Evolutionary conservation across 2,113 vertebrate genomes (phyloP).

Genomic region (Seriola dumerili): DNA sequence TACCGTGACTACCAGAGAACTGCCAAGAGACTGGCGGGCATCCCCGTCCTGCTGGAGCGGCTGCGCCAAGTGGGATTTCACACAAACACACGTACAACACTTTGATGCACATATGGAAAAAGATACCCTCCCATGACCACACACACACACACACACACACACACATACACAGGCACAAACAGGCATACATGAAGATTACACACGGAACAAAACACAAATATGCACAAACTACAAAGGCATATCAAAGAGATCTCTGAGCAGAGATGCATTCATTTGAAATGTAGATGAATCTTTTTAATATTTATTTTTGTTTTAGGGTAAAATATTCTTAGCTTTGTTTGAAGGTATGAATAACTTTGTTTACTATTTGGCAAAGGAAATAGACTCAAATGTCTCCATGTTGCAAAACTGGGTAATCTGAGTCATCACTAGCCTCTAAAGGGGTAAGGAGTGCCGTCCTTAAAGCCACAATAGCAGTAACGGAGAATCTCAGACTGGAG

Average conservation of each 20-base stretch:
- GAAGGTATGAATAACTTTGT: conserved; percentile 60
- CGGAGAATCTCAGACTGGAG: not conserved
- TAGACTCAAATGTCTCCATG: not conserved
- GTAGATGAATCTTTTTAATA: conserved; percentile 29
- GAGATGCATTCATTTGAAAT: conserved; percentile 35
- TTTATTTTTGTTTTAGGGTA: conserved; percentile 17
- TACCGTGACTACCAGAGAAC: conserved; percentile 97
- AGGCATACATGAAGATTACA: not conserved
- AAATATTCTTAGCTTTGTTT: conserved; percentile 31
- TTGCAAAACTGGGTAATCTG: conserved; percentile 16
- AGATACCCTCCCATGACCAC: not conserved
- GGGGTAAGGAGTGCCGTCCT: not conserved
- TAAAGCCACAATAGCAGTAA: conserved; percentile 12
- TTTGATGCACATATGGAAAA: conserved; percentile 16
- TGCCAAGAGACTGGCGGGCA: conserved; percentile 94
- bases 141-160: not conserved
- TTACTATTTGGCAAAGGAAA: conserved; percentile 35
- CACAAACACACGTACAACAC: conserved; percentile 38
- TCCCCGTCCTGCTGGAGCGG: conserved; percentile 94
- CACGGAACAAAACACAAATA: conserved; percentile 6
- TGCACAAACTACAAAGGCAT: conserved; percentile 5
- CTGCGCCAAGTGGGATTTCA: conserved; percentile 90
- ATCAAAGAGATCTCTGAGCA: not conserved
- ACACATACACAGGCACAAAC: conserved; percentile 11
- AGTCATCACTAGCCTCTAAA: conserved; percentile 30